Percentiles rank a stretch among this genome's conserved stretches.
Conservation (phyloP, 2,888 invertebrate genomes). For the Machimus rusticus region DNA sequence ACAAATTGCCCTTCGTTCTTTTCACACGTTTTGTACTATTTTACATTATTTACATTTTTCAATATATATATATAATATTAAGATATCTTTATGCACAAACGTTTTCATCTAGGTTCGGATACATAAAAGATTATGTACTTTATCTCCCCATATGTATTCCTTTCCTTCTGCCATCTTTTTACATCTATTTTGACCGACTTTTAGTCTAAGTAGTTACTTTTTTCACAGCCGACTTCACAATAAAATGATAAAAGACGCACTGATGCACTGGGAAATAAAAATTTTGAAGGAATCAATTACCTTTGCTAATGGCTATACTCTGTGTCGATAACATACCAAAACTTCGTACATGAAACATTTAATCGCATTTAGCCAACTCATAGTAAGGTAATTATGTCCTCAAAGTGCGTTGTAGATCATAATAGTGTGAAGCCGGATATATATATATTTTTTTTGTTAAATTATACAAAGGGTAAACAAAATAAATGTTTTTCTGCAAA, state of each 20-base stretch:
- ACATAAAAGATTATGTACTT: background rate
- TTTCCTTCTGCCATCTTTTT: background rate
- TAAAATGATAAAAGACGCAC: background rate
- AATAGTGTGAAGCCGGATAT: background rate
- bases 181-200: background rate
- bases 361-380: background rate
- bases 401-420: background rate
- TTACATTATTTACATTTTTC: slow-evolving; percentile 34
- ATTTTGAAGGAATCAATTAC: background rate
- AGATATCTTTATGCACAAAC: background rate
- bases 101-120: background rate
- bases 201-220: background rate
- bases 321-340: background rate
- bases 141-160: background rate
- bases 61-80: background rate
- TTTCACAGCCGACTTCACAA: background rate
- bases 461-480: background rate
- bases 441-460: background rate
- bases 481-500: background rate
- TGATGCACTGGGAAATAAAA: background rate
- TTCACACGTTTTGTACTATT: slow-evolving; percentile 21
- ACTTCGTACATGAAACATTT: background rate
- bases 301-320: background rate
- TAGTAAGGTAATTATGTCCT: background rate
- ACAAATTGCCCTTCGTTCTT: background rate